A percentile compares a stretch with the other conserved stretches of the same genome.
Evolutionary conservation across 2,113 vertebrate genomes (phyloP).

Genomic region (Hyaena hyaena): DNA sequence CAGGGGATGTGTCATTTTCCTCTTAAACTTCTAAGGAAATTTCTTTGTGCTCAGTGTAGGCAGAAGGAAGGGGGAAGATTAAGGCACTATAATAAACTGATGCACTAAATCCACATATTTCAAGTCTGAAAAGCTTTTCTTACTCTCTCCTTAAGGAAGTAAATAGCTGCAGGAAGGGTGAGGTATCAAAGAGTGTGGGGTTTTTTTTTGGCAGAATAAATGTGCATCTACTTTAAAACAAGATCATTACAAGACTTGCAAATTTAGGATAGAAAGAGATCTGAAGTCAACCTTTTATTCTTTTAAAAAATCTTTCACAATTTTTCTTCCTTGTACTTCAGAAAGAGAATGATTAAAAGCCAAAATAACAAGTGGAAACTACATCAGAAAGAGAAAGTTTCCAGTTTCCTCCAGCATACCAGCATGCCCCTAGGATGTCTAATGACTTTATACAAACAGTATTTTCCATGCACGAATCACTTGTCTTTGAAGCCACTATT

Average conservation of each 20-base stretch:
- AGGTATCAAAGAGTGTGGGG: background rate
- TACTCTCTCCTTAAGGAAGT: constrained; percentile 57
- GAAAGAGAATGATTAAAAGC: constrained; percentile 37
- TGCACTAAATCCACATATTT: constrained; percentile 42
- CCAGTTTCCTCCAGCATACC: background rate
- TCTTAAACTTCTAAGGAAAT: constrained; percentile 53
- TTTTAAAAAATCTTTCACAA: constrained; percentile 27
- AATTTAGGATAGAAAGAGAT: background rate
- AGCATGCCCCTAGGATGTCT: background rate
- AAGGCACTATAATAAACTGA: constrained; percentile 28
- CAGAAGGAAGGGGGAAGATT: constrained; percentile 30
- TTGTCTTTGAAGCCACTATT: background rate
- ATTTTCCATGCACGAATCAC: background rate
- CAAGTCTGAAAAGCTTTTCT: background rate
- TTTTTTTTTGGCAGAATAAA: constrained; percentile 47
- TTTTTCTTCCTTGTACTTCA: constrained; percentile 51
- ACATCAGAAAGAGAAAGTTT: constrained; percentile 11
- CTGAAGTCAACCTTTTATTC: background rate
- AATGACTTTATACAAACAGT: background rate
- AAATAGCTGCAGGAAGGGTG: constrained; percentile 53
- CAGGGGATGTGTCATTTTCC: constrained; percentile 59
- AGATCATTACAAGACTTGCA: constrained; percentile 46
- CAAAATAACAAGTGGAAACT: background rate
- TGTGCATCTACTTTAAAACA: constrained; percentile 58
- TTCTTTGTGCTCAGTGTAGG: constrained; percentile 40